A percentile compares a stretch with the other conserved stretches of the same genome.
Evolutionary conservation across 2,113 vertebrate genomes (phyloP).

Genomic region (Phalacrocorax carbo): DNA sequence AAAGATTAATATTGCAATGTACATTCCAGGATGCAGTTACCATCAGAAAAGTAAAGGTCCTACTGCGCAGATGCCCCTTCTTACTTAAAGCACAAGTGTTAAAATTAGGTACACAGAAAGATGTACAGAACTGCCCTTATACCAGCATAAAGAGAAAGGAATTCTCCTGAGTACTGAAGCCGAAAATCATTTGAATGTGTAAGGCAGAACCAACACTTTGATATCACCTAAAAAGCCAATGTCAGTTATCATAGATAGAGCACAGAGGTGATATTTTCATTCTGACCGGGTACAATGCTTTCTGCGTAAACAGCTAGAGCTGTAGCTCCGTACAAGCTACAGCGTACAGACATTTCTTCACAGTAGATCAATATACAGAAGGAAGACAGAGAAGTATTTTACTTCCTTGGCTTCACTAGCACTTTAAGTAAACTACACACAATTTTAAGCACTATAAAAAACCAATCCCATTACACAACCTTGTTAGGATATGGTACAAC

Average conservation of each 20-base stretch:
- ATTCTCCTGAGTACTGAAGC: not conserved
- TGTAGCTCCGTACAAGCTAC: not conserved
- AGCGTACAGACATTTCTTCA: not conserved
- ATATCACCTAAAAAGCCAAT: not conserved
- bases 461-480: not conserved
- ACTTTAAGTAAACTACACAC: not conserved
- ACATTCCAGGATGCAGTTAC: not conserved
- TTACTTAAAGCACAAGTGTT: not conserved
- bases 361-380: not conserved
- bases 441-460: not conserved
- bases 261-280: not conserved
- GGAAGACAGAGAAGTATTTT: not conserved
- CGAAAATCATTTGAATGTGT: not conserved
- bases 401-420: not conserved
- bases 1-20: not conserved
- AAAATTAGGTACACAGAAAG: not conserved
- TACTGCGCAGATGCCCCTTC: not conserved
- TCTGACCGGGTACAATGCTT: not conserved
- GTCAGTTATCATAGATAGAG: not conserved
- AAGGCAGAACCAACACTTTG: not conserved
- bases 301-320: not conserved
- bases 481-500: not conserved
- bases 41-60: not conserved
- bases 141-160: not conserved
- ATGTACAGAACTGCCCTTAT: not conserved